Conservation (phyloP, 2,888 invertebrate species). For the Chalcosyrphus nemorum region DNA sequence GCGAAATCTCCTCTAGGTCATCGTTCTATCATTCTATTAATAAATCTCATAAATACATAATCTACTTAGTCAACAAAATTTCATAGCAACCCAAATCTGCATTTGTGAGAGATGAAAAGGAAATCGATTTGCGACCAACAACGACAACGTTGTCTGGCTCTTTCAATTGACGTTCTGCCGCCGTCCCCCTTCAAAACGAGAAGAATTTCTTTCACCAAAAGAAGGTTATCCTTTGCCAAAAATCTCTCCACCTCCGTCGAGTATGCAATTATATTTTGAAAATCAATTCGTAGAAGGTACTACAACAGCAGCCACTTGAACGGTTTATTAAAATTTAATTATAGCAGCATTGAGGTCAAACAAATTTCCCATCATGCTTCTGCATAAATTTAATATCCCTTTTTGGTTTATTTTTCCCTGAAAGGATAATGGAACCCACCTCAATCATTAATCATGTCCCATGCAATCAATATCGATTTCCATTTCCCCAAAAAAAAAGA, state of each 20-base stretch:
- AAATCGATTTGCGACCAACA: conserved; percentile 31
- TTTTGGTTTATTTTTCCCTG: neutral
- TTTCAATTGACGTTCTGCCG: conserved; percentile 1
- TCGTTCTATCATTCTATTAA: conserved; percentile 10
- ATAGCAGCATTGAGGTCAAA: conserved; percentile 15
- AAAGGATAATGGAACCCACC: neutral
- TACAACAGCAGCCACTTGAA: neutral
- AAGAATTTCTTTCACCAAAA: neutral
- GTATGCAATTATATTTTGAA: conserved; percentile 52
- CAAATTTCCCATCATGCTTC: neutral
- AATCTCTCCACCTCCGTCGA: neutral
- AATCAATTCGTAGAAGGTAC: conserved; percentile 10
- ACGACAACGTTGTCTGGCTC: neutral
- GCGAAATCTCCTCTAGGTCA: conserved; percentile 1
- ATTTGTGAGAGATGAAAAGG: conserved; percentile 13
- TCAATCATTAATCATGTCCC: conserved; percentile 51
- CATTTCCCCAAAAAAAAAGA: conserved; percentile 3
- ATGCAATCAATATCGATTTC: conserved; percentile 55
- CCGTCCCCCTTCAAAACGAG: neutral
- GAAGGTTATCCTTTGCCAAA: conserved; percentile 29
- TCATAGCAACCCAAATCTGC: neutral
- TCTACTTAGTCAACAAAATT: conserved; percentile 23
- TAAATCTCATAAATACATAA: conserved; percentile 18
- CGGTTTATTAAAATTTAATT: conserved; percentile 55
- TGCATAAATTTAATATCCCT: conserved; percentile 10